Evolutionary conservation across 1,140 invertebrate genomes (phyloP), one percentile per base, ranked within the genome.

Genomic region (Habropoda laboriosa): DNA sequence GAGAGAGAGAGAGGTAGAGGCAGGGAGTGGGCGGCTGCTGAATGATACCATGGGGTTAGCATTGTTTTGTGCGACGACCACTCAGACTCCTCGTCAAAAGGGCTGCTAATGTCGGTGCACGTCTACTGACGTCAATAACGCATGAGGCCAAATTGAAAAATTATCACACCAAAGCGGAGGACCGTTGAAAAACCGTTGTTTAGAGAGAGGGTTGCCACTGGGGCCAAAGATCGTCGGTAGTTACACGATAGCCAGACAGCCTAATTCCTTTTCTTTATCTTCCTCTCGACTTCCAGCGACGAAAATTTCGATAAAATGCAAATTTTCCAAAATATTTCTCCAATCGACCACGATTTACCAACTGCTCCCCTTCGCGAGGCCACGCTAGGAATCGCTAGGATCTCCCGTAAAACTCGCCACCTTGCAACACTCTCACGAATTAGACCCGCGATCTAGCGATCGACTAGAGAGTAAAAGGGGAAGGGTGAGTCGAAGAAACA

Each of bases 141-240:
- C 86, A 92, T 91, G 87, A 92, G 87, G 86, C 86, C 85, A 93
- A 92, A 93, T 93, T 93, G 90, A 92, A 92, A 92, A 93, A 93
- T 93, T 92, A 92, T 93, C 91, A 92, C 91, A 90, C 91, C 90
- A 89, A 89, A 89, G 84, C 87, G 68, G n/a, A 77, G 84, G 79
- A 80, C 83, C 57, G 80, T 70, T 63, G 78, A 80, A 45, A n/a
- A 77, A 74, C 53, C 63, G 82, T 87, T 90, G 88, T 91, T 92
- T 92, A 88, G 87, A 91, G 72, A 91, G 90, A 92, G 90, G 91
- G 90, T 89, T 81, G 61, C 51, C 27, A 24, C 24, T 35, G 35
- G 51, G 51, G 30, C 40, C 64, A 47, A 55, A 68, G 64, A 55
- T 75, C 63, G 53, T 18, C 40, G 79, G 18, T n/a, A 27, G 45